Evolutionary conservation across 2,888 invertebrate species (phyloP).

Genomic region (Eupithecia subfuscata): DNA sequence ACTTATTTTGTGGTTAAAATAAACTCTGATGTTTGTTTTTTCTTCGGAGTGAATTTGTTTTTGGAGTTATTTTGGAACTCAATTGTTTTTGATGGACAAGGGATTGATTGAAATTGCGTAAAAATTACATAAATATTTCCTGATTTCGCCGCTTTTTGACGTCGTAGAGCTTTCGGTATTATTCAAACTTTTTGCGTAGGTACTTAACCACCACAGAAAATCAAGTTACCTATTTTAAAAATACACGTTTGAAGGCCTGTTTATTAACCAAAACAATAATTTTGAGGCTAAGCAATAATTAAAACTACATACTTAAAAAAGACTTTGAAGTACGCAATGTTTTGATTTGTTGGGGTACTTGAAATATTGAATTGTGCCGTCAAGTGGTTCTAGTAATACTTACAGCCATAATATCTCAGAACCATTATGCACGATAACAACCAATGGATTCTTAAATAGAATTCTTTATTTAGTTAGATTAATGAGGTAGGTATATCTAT

Average conservation of each 20-base stretch:
- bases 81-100: constrained; percentile 29
- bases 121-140: neutral
- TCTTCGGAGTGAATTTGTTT: constrained; percentile 38
- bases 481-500: too few relatives aligned
- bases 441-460: constrained; percentile 47
- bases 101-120: constrained; percentile 3
- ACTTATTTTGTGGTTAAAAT: constrained; percentile 72
- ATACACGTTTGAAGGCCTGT: neutral
- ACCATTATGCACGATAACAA: constrained; percentile 61
- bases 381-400: constrained; percentile 57
- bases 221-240: neutral
- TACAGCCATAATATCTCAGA: constrained; percentile 58
- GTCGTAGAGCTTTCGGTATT: neutral
- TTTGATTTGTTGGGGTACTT: constrained; percentile 61
- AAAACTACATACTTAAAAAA: neutral
- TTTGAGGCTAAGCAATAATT: neutral
- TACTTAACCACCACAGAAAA: neutral
- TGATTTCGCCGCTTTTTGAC: neutral
- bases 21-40: constrained; percentile 55
- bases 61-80: constrained; percentile 46
- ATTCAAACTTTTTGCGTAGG: neutral
- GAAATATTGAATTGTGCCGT: constrained; percentile 66
- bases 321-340: constrained; percentile 47
- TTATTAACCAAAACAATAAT: neutral
- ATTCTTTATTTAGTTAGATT: constrained; percentile 12